Base-by-base conservation (phyloP, 2,888 invertebrate genomes). In the Amphipoea oculea region DNA sequence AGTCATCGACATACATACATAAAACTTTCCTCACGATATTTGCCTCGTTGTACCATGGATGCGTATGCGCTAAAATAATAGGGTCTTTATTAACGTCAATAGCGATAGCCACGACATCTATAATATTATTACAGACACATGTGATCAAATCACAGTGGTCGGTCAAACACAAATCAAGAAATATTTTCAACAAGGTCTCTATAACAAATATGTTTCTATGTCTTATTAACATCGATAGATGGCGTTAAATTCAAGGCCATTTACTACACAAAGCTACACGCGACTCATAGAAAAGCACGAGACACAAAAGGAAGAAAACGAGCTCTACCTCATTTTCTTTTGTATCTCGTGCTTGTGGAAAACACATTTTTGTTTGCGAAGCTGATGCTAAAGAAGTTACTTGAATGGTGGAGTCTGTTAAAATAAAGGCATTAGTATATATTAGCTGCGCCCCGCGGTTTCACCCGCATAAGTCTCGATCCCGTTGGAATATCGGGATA, bases 61-160 rank as follows among this genome's bases (percentile, higher is more conserved):
- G 6, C 14, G 6, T 36, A 36, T 23, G n/a, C 6, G 20, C 36
- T 63, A 62, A 66, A 7, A n/a, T 14, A 36, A 17, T 48, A 57
- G 7, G 17, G 17, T 75, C 2, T 42, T 3, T 4, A n/a, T 2
- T 42, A n/a, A 70, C 7, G 9, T 60, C 57, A 70, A 29, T 40
- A 62, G 17, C 40, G n/a, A 78, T n/a, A 36, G 17, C 12, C 60
- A 62, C 71, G 81, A 71, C 81, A 84, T 84, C 85, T 82, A 9
- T 63, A 36, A n/a, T 29, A 48, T 62, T 29, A 48, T 62, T 36
- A 20, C 12, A 71, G 4, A 54, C 17, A 57, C 45, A 84, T 45
- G 45, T 20, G 0, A 78, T 51, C 29, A 51, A 7, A n/a, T 29
- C 68, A 17, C 48, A 29, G 23, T 57, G 40, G 29, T 65, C 9